phyloP scores from a whole-genome alignment of 2,888 invertebrate genomes.

The Hirtodrosophila histrioides region DNA sequence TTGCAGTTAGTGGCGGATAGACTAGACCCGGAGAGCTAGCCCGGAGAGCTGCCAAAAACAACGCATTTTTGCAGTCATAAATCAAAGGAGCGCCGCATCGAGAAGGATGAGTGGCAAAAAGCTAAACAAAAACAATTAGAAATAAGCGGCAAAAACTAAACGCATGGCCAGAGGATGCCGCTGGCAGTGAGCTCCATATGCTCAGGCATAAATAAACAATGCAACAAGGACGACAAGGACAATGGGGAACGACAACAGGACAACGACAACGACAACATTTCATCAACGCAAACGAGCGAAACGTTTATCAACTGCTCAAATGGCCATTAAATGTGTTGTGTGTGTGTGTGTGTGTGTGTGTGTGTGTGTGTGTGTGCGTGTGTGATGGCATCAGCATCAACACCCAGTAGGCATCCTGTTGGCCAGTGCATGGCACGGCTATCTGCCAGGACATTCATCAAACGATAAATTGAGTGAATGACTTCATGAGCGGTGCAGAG shows the following conservation, averaged over 20 bases:
- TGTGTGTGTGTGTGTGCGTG: conserved; percentile 18
- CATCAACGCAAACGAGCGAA: conserved; percentile 79
- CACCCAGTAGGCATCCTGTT: conserved; percentile 45
- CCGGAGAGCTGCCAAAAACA: conserved; percentile 39
- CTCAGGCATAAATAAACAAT: conserved; percentile 76
- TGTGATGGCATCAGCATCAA: conserved; percentile 62
- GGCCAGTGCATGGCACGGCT: conserved; percentile 52
- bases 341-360: conserved; percentile 24
- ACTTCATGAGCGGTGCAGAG: conserved; percentile 82
- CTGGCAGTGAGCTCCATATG: conserved; percentile 64
- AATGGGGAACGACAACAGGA: conserved; percentile 1
- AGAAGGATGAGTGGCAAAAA: conserved; percentile 23
- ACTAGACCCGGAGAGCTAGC: background rate
- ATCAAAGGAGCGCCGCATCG: conserved; percentile 54
- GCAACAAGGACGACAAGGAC: conserved; percentile 49
- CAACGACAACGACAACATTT: conserved; percentile 70
- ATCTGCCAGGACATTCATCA: conserved; percentile 83
- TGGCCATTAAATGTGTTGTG: conserved; percentile 84
- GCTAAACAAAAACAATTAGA: conserved; percentile 71
- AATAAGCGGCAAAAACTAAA: conserved; percentile 74
- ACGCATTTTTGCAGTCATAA: conserved; percentile 46
- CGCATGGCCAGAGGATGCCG: conserved; percentile 43
- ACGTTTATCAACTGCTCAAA: conserved; percentile 84
- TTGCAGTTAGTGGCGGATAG: conserved; percentile 33
- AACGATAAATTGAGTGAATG: conserved; percentile 84